Evolutionary conservation across 2,888 invertebrate genomes (phyloP), one percentile per base, ranked within the genome.

Genomic region (Phrixothrix hirtus): DNA sequence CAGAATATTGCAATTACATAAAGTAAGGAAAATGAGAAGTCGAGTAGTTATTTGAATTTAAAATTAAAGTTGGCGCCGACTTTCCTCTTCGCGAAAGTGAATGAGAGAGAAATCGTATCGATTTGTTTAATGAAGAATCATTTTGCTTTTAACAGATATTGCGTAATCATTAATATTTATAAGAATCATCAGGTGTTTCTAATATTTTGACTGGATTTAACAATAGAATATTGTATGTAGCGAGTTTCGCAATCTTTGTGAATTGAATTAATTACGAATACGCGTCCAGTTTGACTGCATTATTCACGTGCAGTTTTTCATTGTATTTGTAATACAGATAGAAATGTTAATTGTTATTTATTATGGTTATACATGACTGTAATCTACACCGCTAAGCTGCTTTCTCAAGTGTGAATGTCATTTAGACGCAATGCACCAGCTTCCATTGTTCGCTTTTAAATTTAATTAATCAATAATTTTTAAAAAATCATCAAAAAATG

Each of bases 271-370:
- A n/a, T n/a, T n/a, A n/a, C n/a, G n/a, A n/a, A n/a, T n/a, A n/a
- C n/a, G n/a, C n/a, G n/a, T n/a, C n/a, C n/a, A n/a, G n/a, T n/a
- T n/a, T n/a, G n/a, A n/a, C n/a, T n/a, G n/a, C n/a, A n/a, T n/a
- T n/a, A n/a, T n/a, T n/a, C n/a, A n/a, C n/a, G n/a, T n/a, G n/a
- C n/a, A 14, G n/a, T 27, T 27, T 11, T 14, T 16, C 16, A 41
- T 43, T 34, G 43, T 34, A 14, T 34, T 46, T 46, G 11, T 14
- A 46, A 38, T 37, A 31, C 21, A 37, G 46, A 39, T 35, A 14
- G 38, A 37, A 38, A 46, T 17, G 44, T 30, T 38, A 46, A 46
- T 38, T 31, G 46, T 39, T 32, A 38, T 46, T 38, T 38, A 46
- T 46, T 26, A 38, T 16, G 21, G 4, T 16, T 16, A 16, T 13